A percentile compares a stretch with the other conserved stretches of the same genome.
These are phyloP conservation scores for Opisthocomus hoazin DNA, from an alignment of 2,113 vertebrate genomes.

Conservation along the genomic window DNA sequence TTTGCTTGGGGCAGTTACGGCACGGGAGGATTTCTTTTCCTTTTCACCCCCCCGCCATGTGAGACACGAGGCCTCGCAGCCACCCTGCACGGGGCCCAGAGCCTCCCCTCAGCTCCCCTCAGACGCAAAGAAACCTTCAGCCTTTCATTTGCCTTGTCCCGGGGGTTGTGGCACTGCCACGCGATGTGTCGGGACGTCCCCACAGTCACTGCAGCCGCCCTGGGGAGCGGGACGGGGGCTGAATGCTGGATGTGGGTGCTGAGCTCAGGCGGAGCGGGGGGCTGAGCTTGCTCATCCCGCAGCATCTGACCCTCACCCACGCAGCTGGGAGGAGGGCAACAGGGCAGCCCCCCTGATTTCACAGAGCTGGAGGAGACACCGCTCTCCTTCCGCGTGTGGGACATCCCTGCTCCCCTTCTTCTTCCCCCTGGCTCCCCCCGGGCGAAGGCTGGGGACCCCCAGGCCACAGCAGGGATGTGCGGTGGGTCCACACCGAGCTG, in stretches of 20 bases:
- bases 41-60: fast-evolving
- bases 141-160: fast-evolving
- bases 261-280: not conserved
- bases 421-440: not conserved
- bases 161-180: fast-evolving
- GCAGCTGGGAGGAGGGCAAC: not conserved
- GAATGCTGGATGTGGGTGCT: not conserved
- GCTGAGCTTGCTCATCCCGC: not conserved
- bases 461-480: not conserved
- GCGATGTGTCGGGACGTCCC: not conserved
- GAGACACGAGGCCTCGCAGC: fast-evolving
- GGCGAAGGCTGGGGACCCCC: not conserved
- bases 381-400: fast-evolving
- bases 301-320: not conserved
- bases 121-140: fast-evolving
- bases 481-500: not conserved
- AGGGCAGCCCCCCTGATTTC: not conserved
- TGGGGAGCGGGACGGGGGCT: fast-evolving
- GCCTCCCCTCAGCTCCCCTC: not conserved
- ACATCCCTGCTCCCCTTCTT: not conserved
- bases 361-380: not conserved
- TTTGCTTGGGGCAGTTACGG: not conserved
- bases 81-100: fast-evolving
- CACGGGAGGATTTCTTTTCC: not conserved
- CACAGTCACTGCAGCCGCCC: fast-evolving